phyloP scores from a whole-genome alignment of 2,113 vertebrate species.

The Centropus bengalensis region DNA sequence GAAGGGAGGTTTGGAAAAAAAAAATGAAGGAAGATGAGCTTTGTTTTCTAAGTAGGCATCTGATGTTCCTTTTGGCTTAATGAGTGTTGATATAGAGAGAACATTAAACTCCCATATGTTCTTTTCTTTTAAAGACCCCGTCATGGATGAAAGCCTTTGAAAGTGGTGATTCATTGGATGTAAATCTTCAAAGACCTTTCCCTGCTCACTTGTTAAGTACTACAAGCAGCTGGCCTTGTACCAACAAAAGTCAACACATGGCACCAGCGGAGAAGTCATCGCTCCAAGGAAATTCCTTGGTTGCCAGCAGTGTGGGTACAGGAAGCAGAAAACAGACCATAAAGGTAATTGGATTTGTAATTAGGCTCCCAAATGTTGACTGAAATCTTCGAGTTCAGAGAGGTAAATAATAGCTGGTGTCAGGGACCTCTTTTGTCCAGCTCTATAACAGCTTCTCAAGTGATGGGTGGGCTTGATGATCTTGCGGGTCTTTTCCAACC shows the following conservation, averaged over 20 bases:
- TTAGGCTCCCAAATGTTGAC: background rate
- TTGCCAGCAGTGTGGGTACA: conserved; percentile 37
- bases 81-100: background rate
- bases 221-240: conserved; percentile 42
- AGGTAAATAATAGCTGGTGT: background rate
- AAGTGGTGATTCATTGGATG: conserved; percentile 21
- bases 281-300: background rate
- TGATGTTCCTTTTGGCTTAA: conserved; percentile 11
- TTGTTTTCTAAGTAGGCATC: background rate
- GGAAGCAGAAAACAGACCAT: conserved; percentile 47
- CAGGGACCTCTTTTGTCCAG: background rate
- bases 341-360: conserved; percentile 50
- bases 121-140: conserved; percentile 44
- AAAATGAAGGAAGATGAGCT: background rate
- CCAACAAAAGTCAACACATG: background rate
- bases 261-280: conserved; percentile 11
- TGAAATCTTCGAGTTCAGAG: background rate
- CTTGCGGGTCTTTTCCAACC: no score
- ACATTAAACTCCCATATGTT: background rate
- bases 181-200: conserved; percentile 30
- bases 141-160: conserved; percentile 36
- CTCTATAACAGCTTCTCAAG: background rate
- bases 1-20: background rate
- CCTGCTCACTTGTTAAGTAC: conserved; percentile 4
- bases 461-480: background rate